These are phyloP conservation scores for Gallinago jamesoni DNA, from an alignment of 2,113 vertebrate genomes.

Conservation along the genomic window DNA sequence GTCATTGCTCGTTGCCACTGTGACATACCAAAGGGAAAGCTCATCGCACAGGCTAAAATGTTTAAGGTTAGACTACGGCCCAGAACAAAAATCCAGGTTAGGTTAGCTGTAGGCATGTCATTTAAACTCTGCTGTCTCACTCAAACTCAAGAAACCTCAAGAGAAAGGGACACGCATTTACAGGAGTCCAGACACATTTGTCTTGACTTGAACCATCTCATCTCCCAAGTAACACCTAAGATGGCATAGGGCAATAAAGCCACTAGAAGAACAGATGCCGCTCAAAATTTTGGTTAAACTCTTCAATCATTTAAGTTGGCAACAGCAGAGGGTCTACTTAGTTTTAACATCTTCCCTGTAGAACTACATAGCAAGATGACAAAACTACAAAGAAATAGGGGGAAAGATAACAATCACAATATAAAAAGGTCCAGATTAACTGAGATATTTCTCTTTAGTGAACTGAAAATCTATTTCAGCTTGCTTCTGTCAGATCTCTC, in stretches of 20 bases:
- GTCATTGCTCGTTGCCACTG: slow-evolving; percentile 95
- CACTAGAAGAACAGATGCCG: background rate
- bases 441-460: background rate
- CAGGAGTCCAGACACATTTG: background rate
- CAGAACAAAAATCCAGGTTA: background rate
- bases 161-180: background rate
- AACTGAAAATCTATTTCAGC: background rate
- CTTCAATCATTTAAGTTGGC: background rate
- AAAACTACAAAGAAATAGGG: background rate
- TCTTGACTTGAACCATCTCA: background rate
- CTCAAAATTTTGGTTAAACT: background rate
- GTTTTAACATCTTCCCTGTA: background rate
- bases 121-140: background rate
- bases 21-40: slow-evolving; percentile 18
- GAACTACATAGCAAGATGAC: background rate
- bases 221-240: background rate
- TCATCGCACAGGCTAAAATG: background rate
- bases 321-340: background rate
- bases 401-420: background rate
- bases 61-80: background rate
- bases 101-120: background rate
- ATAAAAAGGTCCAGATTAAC: background rate
- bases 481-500: background rate
- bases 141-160: background rate
- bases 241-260: background rate